These are phyloP conservation scores for Acromyrmex heyeri DNA, from an alignment of 1,140 invertebrate genomes.

Conservation along the genomic window DNA sequence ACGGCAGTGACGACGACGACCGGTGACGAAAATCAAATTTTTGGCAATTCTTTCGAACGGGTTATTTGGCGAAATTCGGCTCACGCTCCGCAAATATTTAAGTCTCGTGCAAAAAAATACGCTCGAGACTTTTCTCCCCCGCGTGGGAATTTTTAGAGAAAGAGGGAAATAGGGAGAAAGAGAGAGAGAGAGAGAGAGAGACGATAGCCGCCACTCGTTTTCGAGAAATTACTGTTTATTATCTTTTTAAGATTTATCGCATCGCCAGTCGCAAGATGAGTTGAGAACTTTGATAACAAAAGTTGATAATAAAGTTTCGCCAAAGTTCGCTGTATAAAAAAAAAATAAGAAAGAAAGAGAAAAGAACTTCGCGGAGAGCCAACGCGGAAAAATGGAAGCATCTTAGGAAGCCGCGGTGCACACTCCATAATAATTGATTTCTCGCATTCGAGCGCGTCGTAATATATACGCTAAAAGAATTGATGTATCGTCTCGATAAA, in stretches of 20 bases:
- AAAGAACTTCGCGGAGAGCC: slow-evolving; percentile 27
- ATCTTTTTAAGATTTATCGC: slow-evolving; percentile 63
- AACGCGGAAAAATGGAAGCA: slow-evolving; percentile 44
- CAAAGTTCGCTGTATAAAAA: slow-evolving; percentile 47
- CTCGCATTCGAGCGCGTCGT: slow-evolving; percentile 37
- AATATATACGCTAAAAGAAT: slow-evolving; percentile 53
- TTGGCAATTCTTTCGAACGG: slow-evolving; percentile 17
- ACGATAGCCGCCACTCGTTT: slow-evolving; percentile 30
- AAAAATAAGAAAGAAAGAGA: slow-evolving; percentile 1
- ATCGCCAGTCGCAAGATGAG: slow-evolving; percentile 57
- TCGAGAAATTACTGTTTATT: slow-evolving; percentile 62
- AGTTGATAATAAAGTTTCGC: slow-evolving; percentile 62
- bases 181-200: not conserved
- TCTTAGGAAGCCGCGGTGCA: slow-evolving; percentile 15
- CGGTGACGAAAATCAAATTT: slow-evolving; percentile 40
- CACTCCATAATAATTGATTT: slow-evolving; percentile 60
- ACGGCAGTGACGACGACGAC: not conserved
- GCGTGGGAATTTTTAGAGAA: slow-evolving; percentile 11
- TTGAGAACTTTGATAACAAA: slow-evolving; percentile 63
- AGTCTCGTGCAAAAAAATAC: slow-evolving; percentile 16
- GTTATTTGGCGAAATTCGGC: slow-evolving; percentile 10
- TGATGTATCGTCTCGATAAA: slow-evolving; percentile 59
- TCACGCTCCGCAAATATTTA: slow-evolving; percentile 55
- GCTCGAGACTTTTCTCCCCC: not conserved
- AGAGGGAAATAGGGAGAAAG: too few relatives aligned